Base-by-base conservation (phyloP, 1,140 invertebrate genomes). In the Tribolium castaneum region DNA sequence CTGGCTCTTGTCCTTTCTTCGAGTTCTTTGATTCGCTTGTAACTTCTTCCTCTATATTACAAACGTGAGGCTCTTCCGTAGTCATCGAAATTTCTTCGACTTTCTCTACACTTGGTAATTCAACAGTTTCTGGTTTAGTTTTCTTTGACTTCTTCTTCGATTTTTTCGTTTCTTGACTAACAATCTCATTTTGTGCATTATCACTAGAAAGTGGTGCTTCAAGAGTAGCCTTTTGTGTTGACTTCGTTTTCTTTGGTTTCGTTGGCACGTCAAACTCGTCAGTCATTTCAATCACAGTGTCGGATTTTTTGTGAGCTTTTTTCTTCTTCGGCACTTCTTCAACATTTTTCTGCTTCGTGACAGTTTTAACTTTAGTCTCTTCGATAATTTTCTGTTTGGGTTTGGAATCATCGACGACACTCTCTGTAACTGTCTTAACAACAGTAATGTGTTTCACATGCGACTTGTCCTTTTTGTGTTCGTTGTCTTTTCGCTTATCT, bases 401-500 rank as follows among this genome's bases (percentile, higher is more conserved):
- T 45, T 70, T 62, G n/a, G 19, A 10, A 51, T 19, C 39, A 34
- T 77, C 77, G 9, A 14, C 54, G 12, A 49, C 56, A 39, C 45
- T 77, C 50, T 76, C 52, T 5, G 52, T 52, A 45, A 66, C 80
- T 45, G 35, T 39, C 19, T 80, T 83, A 12, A 59, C 73, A 62
- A 78, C 73, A 50, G 51, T 82, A 52, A 79, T 80, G 7, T 86
- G 70, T 77, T 79, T 82, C 22, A 66, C 73, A 76, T 75, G 70
- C 72, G 78, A 78, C 72, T 81, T 78, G 62, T 72, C 50, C 62
- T 78, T 81, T 34, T 56, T 82, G 75, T 86, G 87, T 87, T 89
- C 81, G 90, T 82, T 78, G 73, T 87, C 84, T 78, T 89, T 91
- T 81, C 88, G 90, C 78, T 87, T 86, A 81, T 87, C 82, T 71